Evolutionary conservation across 2,797 vertebrate genomes (phyloP).

Genomic region (Muscicapa striata): DNA sequence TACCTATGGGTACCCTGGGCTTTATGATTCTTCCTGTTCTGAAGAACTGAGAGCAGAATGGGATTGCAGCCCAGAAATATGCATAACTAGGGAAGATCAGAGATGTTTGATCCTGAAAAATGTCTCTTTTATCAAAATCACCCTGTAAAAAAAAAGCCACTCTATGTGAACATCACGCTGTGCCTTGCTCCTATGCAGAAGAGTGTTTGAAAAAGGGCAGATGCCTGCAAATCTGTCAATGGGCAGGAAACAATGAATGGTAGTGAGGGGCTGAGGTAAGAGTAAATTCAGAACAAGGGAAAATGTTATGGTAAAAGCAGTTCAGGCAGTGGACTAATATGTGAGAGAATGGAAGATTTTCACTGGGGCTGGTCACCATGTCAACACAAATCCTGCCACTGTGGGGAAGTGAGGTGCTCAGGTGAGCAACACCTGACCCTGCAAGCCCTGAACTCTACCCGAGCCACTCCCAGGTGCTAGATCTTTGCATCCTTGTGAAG

Average conservation of each 20-base stretch:
- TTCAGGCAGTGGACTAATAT: background rate
- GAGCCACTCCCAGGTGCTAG: background rate
- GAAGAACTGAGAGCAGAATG: background rate
- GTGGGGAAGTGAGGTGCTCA: background rate
- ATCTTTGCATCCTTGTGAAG: background rate
- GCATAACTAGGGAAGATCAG: background rate
- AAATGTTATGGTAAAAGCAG: background rate
- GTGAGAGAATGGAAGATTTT: background rate
- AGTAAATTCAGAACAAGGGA: background rate
- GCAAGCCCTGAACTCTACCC: background rate
- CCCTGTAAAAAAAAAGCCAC: background rate
- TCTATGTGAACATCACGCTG: background rate
- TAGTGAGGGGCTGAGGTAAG: background rate
- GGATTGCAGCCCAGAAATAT: background rate
- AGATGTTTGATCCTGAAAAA: background rate
- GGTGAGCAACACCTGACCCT: background rate
- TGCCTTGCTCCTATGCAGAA: background rate
- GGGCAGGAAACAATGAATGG: background rate
- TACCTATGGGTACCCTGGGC: background rate
- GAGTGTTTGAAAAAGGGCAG: background rate
- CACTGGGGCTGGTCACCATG: background rate
- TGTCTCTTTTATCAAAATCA: background rate
- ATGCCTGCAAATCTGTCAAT: background rate
- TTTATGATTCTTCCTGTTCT: background rate
- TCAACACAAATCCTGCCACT: background rate